These are phyloP conservation scores for Chromobotia macracanthus DNA, from an alignment of 2,797 vertebrate species.

Conservation along the genomic window DNA sequence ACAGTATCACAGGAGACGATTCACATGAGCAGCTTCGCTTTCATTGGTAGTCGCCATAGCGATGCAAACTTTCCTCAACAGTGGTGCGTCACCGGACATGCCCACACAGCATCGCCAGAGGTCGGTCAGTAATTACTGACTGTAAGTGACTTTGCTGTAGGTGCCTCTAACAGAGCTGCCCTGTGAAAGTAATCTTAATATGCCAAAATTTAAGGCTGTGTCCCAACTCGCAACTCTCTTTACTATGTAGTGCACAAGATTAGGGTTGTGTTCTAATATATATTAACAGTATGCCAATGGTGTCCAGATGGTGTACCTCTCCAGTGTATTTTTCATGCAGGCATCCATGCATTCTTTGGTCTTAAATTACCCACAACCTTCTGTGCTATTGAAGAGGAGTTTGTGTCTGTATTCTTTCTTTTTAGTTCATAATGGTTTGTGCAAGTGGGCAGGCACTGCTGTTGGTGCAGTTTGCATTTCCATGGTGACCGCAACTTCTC, in stretches of 20 bases:
- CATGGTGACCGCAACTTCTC: neutral
- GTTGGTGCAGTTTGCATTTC: neutral
- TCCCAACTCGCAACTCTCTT: neutral
- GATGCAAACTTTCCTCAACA: neutral
- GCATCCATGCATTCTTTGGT: neutral
- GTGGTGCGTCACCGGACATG: no score
- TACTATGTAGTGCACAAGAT: neutral
- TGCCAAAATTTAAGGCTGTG: no score
- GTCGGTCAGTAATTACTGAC: no score
- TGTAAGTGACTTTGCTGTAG: no score
- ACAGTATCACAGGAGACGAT: no score
- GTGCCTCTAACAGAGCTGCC: no score
- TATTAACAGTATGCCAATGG: neutral
- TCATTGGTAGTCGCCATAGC: slow-evolving; percentile 1
- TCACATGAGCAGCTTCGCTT: neutral
- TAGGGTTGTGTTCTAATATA: neutral
- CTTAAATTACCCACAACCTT: neutral
- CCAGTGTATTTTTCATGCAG: neutral
- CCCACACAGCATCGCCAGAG: no score
- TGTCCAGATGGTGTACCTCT: no score
- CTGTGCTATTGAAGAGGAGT: no score
- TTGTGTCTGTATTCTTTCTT: neutral
- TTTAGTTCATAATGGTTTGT: neutral
- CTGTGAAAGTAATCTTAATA: no score
- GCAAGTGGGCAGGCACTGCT: neutral